phyloP scores from a whole-genome alignment of 2,888 invertebrate species.

The Caenorhabditis uteleia region DNA sequence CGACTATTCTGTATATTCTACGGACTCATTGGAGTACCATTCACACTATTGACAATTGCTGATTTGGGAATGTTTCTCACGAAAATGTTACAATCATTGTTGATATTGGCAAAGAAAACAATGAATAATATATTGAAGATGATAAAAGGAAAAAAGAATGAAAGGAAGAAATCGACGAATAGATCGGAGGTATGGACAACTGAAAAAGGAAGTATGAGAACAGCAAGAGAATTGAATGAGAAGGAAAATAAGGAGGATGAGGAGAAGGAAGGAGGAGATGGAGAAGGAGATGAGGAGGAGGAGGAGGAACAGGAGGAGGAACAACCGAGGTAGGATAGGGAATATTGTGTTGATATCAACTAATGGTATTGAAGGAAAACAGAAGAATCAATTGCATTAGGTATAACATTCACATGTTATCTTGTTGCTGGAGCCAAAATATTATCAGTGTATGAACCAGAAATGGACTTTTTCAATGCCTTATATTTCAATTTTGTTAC shows the following conservation, averaged over 20 bases:
- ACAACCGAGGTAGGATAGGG: conserved; percentile 20
- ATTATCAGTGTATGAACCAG: conserved; percentile 62
- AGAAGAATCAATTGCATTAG: conserved; percentile 57
- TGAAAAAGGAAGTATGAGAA: conserved; percentile 21
- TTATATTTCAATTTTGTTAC: conserved; percentile 68
- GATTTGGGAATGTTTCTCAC: conserved; percentile 65
- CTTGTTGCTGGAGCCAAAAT: conserved; percentile 58
- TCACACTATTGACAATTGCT: conserved; percentile 65
- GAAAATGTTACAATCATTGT: conserved; percentile 34
- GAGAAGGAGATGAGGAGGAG: conserved; percentile 15
- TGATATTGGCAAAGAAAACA: conserved; percentile 8
- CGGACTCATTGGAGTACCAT: conserved; percentile 65
- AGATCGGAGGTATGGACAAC: conserved; percentile 25
- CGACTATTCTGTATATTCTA: conserved; percentile 63
- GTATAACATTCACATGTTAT: conserved; percentile 56
- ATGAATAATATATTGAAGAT: conserved; percentile 14
- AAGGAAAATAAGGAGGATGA: conserved; percentile 16
- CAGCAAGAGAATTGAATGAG: conserved; percentile 30
- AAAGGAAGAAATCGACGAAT: conserved; percentile 1
- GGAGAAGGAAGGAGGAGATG: conserved; percentile 21
- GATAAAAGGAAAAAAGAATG: conserved; percentile 1
- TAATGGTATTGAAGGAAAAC: conserved; percentile 20
- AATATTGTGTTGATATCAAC: neutral
- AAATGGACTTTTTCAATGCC: conserved; percentile 67
- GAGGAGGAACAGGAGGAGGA: conserved; percentile 22